These are phyloP conservation scores for Apamea crenata DNA, from an alignment of 2,888 invertebrate species.

Conservation along the genomic window DNA sequence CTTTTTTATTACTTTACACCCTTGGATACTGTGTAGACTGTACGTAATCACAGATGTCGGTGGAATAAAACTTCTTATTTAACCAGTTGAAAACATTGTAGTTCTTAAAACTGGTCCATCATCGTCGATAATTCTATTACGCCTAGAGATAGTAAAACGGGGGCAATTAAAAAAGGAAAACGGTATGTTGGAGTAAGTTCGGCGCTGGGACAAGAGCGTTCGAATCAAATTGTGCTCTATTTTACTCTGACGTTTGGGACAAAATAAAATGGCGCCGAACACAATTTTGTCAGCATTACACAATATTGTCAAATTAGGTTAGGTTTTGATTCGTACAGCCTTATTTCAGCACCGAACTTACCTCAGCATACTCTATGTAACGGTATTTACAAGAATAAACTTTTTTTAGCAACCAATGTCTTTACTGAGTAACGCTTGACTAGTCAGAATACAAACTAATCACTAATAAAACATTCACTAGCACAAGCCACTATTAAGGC, in stretches of 20 bases:
- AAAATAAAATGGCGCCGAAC: too few species aligned
- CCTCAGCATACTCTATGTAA: neutral
- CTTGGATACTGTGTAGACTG: slow-evolving; percentile 15
- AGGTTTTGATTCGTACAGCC: neutral
- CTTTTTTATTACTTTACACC: slow-evolving; percentile 52
- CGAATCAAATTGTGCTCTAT: neutral
- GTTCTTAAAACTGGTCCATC: neutral
- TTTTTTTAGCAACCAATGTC: neutral
- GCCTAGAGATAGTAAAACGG: too few species aligned
- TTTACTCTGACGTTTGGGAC: neutral
- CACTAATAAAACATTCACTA: slow-evolving; percentile 36
- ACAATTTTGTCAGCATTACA: neutral
- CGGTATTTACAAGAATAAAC: neutral
- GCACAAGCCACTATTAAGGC: slow-evolving; percentile 40
- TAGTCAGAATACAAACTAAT: slow-evolving; percentile 20
- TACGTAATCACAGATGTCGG: slow-evolving; percentile 27
- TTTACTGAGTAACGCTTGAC: neutral
- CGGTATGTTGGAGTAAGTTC: neutral
- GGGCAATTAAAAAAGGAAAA: neutral
- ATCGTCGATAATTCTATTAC: neutral
- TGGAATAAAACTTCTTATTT: slow-evolving; percentile 21
- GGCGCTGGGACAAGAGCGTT: neutral
- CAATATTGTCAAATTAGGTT: neutral
- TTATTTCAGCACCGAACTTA: neutral
- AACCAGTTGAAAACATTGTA: neutral